phyloP scores from a whole-genome alignment of 2,113 vertebrate genomes.

The Theristicus caerulescens region DNA sequence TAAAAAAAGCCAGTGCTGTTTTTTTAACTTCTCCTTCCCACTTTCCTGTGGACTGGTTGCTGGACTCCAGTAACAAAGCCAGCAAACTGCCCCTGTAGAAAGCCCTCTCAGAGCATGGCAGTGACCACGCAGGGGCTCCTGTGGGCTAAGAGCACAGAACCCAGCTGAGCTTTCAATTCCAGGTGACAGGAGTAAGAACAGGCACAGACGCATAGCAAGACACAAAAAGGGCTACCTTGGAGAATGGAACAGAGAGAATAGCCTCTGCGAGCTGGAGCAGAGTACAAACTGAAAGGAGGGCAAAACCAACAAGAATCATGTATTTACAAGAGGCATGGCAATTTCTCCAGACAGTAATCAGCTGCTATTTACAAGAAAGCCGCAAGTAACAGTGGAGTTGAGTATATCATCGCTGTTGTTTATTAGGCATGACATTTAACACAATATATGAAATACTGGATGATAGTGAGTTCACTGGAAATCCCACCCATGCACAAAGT shows the following conservation, averaged over 20 bases:
- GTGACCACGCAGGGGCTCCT: neutral
- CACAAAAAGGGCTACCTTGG: neutral
- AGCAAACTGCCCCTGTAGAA: neutral
- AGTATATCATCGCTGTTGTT: neutral
- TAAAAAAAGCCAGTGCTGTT: neutral
- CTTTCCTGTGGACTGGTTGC: neutral
- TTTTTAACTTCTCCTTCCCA: neutral
- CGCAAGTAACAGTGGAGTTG: neutral
- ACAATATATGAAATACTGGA: neutral
- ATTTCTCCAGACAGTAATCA: neutral
- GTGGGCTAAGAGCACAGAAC: neutral
- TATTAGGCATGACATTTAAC: neutral
- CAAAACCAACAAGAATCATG: neutral
- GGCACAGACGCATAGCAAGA: rapidly evolving
- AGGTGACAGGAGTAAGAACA: neutral
- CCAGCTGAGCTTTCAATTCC: neutral
- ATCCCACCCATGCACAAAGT: neutral
- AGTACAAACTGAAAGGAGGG: neutral
- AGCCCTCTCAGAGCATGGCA: neutral
- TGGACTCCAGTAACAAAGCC: neutral
- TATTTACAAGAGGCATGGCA: neutral
- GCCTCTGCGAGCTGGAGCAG: neutral
- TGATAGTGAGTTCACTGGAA: neutral
- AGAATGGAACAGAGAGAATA: neutral
- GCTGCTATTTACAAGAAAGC: neutral